Percentiles rank a stretch among this genome's conserved stretches.
phyloP scores from a whole-genome alignment of 2,888 invertebrate genomes.

The Fragum fragum region DNA sequence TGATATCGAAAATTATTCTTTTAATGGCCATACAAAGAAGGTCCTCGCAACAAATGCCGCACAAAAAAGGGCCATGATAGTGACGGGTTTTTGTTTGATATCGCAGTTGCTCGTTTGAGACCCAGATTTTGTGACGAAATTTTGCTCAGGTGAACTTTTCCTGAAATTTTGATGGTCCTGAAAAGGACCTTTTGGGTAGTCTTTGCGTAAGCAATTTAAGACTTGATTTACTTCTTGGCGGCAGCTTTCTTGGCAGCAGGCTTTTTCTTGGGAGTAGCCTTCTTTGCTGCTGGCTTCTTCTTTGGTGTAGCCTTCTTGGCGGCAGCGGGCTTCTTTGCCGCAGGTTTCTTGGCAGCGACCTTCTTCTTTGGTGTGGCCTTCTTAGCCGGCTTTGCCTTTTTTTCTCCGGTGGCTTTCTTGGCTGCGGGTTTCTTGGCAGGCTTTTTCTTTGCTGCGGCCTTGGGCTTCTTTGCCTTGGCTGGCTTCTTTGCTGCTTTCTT shows the following conservation, averaged over 20 bases:
- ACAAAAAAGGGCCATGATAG: too few species aligned
- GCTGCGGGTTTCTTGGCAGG: slow-evolving; percentile 42
- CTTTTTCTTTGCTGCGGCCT: slow-evolving; percentile 36
- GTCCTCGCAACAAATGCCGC: too few species aligned
- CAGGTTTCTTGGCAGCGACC: slow-evolving; percentile 39
- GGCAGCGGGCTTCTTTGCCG: slow-evolving; percentile 66
- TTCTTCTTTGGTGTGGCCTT: slow-evolving; percentile 53
- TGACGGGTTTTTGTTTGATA: too few species aligned
- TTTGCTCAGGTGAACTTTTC: too few species aligned
- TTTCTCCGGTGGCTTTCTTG: slow-evolving; percentile 35
- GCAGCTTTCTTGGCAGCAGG: slow-evolving; percentile 64
- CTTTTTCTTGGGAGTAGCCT: slow-evolving; percentile 60
- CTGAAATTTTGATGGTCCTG: too few species aligned
- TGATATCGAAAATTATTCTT: too few species aligned
- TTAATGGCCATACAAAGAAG: too few species aligned
- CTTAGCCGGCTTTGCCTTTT: slow-evolving; percentile 67
- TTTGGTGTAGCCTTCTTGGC: slow-evolving; percentile 58
- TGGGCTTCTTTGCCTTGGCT: slow-evolving; percentile 64
- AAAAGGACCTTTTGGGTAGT: too few species aligned
- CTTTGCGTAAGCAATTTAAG: too few species aligned
- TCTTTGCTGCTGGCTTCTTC: slow-evolving; percentile 55
- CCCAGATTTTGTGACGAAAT: too few species aligned
- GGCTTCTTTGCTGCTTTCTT: slow-evolving; percentile 35
- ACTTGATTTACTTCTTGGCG: slow-evolving; percentile 71
- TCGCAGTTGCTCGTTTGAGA: too few species aligned